A percentile compares a stretch with the other conserved stretches of the same genome.
Evolutionary conservation across 64 coral and sea anemone species (phyloP).

Genomic region (Catalaphyllia jardinei): DNA sequence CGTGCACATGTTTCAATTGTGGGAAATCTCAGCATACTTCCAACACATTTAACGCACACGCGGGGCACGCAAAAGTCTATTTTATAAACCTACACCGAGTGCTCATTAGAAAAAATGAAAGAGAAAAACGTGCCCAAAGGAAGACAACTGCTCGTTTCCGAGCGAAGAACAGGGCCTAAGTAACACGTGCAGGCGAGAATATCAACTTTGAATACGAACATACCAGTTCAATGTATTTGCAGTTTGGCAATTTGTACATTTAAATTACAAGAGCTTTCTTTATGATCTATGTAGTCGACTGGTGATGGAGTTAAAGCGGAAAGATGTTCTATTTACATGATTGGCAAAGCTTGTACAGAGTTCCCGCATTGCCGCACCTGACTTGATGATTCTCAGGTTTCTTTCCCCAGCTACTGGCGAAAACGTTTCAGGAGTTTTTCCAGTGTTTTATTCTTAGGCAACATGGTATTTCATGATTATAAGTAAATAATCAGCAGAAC

Average conservation of each 20-base stretch:
- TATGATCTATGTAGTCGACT: no score
- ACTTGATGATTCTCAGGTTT: neutral
- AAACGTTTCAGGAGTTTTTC: neutral
- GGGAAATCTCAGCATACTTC: neutral
- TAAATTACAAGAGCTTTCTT: neutral
- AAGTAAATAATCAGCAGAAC: conserved; percentile 14
- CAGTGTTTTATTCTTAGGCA: conserved; percentile 5
- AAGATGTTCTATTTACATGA: neutral
- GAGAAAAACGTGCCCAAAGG: conserved; percentile 13
- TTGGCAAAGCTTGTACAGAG: neutral
- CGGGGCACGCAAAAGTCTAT: neutral
- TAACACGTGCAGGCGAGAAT: conserved; percentile 10
- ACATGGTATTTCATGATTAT: neutral
- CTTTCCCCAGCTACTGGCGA: neutral
- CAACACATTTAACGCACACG: neutral
- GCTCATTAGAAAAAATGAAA: conserved; percentile 19
- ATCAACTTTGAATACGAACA: neutral
- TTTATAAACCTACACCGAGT: neutral
- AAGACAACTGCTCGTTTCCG: conserved; percentile 9
- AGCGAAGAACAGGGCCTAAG: neutral
- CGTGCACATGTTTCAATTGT: no score
- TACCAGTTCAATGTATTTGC: neutral
- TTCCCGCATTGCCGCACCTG: neutral
- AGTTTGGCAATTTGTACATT: neutral
- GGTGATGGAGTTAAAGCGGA: neutral